Evolutionary conservation across 2,888 invertebrate species (phyloP), one percentile per base, ranked within the genome.

Genomic region (Drosophila lacicola): DNA sequence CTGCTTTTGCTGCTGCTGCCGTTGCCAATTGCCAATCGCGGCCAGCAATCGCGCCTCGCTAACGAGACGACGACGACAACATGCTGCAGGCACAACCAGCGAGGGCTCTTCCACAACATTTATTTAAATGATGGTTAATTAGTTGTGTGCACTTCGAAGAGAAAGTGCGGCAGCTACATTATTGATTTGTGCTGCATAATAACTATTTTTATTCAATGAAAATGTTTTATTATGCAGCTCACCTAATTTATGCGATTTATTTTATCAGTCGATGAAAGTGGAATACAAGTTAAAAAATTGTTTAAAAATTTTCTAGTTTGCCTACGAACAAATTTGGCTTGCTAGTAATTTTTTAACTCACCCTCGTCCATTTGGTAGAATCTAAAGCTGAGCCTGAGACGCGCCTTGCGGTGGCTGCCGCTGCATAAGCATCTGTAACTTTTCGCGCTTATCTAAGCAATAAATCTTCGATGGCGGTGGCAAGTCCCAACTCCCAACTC

Each of bases 341-440:
- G 10, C 8, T 6, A 2, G 6, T 14, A 17, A 14, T 13, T 64
- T 17, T 8, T 44, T 1, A 37, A 42, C 6, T 42, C 34, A 61
- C 75, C 87, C 84, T 87, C 89, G 86, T 70, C 47, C 76, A 67
- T 60, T 64, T 33, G 63, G 56, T 39, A 49, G 78, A 78, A 65
- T 77, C 65, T 75, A 61, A 80, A 85, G 63, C 71, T 69, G 72
- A 82, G 63, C 62, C 61, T 37, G 70, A 71, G 73, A 75, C 69
- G 72, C 79, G 70, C 64, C 82, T 82, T 56, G 88, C 85, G 62
- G 89, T 84, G 88, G 82, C 75, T 89, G 85, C 78, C 61, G 80
- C 75, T 89, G 90, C 91, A 85, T 90, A 90, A 88, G 91, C 90
- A 90, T 90, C 91, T 90, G 90, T 91, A 90, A 88, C 89, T 90